A percentile compares a stretch with the other conserved stretches of the same genome.
phyloP scores from a whole-genome alignment of 2,888 invertebrate genomes.

The Punctoribates punctum region DNA sequence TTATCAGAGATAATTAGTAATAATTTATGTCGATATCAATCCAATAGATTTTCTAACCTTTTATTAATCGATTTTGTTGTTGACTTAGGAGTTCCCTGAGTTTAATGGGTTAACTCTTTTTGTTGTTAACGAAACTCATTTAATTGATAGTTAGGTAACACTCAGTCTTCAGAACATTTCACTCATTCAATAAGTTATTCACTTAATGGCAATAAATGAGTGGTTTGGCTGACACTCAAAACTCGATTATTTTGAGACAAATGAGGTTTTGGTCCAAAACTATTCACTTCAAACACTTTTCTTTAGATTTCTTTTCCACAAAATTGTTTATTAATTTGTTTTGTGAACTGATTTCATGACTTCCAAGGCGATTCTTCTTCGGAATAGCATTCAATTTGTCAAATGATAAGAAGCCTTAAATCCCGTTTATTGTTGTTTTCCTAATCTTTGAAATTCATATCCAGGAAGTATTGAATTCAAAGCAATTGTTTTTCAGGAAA shows the following conservation, averaged over 20 bases:
- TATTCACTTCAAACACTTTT: too few species aligned
- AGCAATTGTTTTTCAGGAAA: background rate
- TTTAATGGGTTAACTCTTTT: background rate
- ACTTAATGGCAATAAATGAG: background rate
- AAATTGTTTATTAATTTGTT: background rate
- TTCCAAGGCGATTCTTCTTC: background rate
- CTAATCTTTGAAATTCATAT: background rate
- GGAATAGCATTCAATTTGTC: background rate
- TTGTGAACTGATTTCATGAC: background rate
- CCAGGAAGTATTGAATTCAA: slow-evolving; percentile 8
- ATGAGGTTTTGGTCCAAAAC: background rate
- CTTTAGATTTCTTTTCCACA: too few species aligned
- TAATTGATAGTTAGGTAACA: background rate
- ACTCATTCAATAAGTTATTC: background rate
- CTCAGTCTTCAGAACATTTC: background rate
- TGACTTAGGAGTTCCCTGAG: too few species aligned
- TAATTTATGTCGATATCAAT: too few species aligned
- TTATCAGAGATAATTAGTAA: too few species aligned
- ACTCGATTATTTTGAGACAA: background rate
- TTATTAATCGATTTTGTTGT: too few species aligned
- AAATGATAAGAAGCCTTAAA: too few species aligned
- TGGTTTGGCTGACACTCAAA: slow-evolving; percentile 1
- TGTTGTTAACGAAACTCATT: background rate
- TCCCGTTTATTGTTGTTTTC: too few species aligned
- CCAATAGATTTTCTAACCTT: too few species aligned